These are phyloP conservation scores for Datnioides undecimradiatus DNA, from an alignment of 2,113 vertebrate genomes.

Conservation along the genomic window DNA sequence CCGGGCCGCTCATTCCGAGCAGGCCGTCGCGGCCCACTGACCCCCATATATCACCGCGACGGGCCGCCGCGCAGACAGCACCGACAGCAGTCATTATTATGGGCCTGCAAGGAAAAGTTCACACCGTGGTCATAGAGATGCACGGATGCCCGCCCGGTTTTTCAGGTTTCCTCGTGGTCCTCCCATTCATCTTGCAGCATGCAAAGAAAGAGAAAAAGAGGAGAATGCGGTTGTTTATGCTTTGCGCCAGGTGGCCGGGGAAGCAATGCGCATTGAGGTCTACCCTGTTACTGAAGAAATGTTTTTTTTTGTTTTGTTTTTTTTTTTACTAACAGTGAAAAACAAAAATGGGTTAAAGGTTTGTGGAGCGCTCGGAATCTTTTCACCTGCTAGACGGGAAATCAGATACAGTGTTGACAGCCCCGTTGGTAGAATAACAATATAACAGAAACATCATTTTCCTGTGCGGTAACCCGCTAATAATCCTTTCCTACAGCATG, in stretches of 20 bases:
- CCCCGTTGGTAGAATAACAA: constrained; percentile 64
- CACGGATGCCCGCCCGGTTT: constrained; percentile 89
- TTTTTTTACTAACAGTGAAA: neutral
- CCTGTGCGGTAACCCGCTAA: constrained; percentile 65
- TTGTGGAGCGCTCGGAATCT: constrained; percentile 12
- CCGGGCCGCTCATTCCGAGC: constrained; percentile 84
- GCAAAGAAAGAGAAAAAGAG: constrained; percentile 43
- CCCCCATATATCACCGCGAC: constrained; percentile 91
- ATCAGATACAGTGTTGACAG: constrained; percentile 68
- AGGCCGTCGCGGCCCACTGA: constrained; percentile 88
- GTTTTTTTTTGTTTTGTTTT: neutral
- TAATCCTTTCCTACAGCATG: constrained; percentile 38
- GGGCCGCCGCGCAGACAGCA: constrained; percentile 62
- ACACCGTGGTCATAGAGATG: constrained; percentile 92
- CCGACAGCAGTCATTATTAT: constrained; percentile 94
- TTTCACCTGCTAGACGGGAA: constrained; percentile 44
- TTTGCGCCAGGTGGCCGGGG: constrained; percentile 47
- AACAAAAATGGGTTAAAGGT: constrained; percentile 18
- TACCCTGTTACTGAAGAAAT: constrained; percentile 25
- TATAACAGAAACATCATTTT: constrained; percentile 66
- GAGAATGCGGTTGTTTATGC: constrained; percentile 85
- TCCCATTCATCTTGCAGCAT: constrained; percentile 89
- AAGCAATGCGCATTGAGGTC: neutral
- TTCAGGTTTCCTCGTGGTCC: constrained; percentile 84
- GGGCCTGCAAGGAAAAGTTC: constrained; percentile 92